Conservation (phyloP, 2,888 invertebrate genomes). For the Polyommatus iphigenia region DNA sequence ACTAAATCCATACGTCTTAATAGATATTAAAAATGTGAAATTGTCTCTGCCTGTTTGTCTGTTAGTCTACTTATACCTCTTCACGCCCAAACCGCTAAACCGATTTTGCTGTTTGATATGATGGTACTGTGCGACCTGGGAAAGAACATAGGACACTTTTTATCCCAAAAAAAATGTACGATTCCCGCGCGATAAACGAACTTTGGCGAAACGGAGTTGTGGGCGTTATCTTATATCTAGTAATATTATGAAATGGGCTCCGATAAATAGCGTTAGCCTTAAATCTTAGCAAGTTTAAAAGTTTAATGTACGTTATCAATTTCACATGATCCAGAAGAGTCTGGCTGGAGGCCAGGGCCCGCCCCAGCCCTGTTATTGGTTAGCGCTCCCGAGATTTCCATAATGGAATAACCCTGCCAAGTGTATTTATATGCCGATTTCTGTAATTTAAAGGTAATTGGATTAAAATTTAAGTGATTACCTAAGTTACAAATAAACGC, state of each 20-base stretch:
- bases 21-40: too few species aligned
- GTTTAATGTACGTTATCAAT: constrained; percentile 6
- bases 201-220: too few species aligned
- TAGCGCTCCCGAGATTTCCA: constrained; percentile 32
- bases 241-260: background rate
- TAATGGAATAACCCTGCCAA: constrained; percentile 34
- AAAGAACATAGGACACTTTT: too few species aligned
- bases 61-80: too few species aligned
- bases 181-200: too few species aligned
- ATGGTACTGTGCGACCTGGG: too few species aligned
- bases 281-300: background rate
- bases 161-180: too few species aligned
- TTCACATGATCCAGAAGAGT: constrained; percentile 27
- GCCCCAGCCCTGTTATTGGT: constrained; percentile 31
- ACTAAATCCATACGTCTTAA: too few species aligned
- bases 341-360: constrained; percentile 28
- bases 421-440: constrained; percentile 8
- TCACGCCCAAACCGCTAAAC: too few species aligned
- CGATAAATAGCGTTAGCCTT: background rate
- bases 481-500: background rate
- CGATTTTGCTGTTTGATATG: too few species aligned
- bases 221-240: too few species aligned
- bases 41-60: too few species aligned
- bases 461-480: background rate
- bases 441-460: background rate